These are phyloP conservation scores for Thalassaphorura encarpata DNA, from an alignment of 1,140 invertebrate genomes.

Conservation along the genomic window DNA sequence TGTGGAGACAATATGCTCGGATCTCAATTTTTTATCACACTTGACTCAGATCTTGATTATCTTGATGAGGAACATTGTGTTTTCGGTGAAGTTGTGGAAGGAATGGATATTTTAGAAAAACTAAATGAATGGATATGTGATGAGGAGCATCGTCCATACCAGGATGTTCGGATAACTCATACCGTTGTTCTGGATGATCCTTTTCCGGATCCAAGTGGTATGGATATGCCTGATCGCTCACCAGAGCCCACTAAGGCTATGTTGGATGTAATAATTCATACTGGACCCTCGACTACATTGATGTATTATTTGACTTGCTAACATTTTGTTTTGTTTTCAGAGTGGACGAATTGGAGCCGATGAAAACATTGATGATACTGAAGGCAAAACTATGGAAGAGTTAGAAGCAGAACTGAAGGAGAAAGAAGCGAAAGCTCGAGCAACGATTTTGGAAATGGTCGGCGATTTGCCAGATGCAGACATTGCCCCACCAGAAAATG, in stretches of 20 bases:
- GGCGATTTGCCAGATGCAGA: slow-evolving; percentile 96
- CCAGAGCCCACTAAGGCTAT: slow-evolving; percentile 76
- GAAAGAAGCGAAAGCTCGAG: slow-evolving; percentile 88
- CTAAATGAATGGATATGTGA: slow-evolving; percentile 94
- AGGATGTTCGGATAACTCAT: slow-evolving; percentile 94
- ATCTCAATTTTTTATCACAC: slow-evolving; percentile 95
- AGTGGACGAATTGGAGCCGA: slow-evolving; percentile 86
- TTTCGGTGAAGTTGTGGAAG: slow-evolving; percentile 92
- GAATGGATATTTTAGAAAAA: slow-evolving; percentile 73
- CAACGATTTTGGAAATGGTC: slow-evolving; percentile 97
- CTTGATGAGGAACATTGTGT: slow-evolving; percentile 90
- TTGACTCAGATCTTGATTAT: slow-evolving; percentile 78
- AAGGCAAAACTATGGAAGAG: slow-evolving; percentile 71
- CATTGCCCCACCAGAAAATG: slow-evolving; percentile 96
- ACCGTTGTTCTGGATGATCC: slow-evolving; percentile 96
- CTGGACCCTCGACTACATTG: slow-evolving; percentile 3
- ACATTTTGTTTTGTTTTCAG: slow-evolving; percentile 37
- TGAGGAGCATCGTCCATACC: slow-evolving; percentile 77
- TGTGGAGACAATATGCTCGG: slow-evolving; percentile 86
- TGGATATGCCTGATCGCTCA: slow-evolving; percentile 68
- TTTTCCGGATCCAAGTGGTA: slow-evolving; percentile 71
- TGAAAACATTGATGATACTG: slow-evolving; percentile 86
- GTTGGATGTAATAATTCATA: slow-evolving; percentile 43
- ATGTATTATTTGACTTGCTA: slow-evolving; percentile 18
- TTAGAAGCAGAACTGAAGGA: slow-evolving; percentile 78